Percentiles rank a stretch among this genome's conserved stretches.
phyloP scores from a whole-genome alignment of 2,888 invertebrate genomes.

The Tholera decimalis region DNA sequence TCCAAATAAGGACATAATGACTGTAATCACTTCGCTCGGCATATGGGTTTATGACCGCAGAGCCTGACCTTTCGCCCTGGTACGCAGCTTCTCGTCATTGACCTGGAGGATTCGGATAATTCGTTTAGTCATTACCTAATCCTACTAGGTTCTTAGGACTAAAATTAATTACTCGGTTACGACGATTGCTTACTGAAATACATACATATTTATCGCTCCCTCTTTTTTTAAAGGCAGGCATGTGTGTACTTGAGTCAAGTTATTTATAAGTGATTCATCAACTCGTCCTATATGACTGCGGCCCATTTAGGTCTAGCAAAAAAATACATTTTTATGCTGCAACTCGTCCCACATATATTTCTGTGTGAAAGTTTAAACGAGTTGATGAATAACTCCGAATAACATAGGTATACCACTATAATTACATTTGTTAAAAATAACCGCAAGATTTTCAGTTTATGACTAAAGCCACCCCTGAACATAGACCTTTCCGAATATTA shows the following conservation, averaged over 20 bases:
- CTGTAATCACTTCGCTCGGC: conserved; percentile 41
- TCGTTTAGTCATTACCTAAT: conserved; percentile 13
- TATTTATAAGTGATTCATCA: too few relatives aligned
- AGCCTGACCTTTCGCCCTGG: conserved; percentile 42
- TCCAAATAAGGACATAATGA: conserved; percentile 51
- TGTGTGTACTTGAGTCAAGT: background rate
- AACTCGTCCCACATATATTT: too few relatives aligned
- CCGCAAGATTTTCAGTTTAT: background rate
- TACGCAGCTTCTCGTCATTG: conserved; percentile 44
- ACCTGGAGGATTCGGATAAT: conserved; percentile 35
- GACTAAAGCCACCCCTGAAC: background rate
- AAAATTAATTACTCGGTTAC: conserved; percentile 2
- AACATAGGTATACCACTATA: too few relatives aligned
- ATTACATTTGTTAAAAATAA: background rate
- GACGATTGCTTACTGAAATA: background rate
- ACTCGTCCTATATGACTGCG: too few relatives aligned
- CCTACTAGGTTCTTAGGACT: background rate
- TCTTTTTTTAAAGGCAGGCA: background rate
- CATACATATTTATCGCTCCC: background rate
- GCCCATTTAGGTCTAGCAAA: too few relatives aligned
- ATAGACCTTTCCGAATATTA: background rate
- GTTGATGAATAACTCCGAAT: too few relatives aligned
- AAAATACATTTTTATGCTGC: too few relatives aligned
- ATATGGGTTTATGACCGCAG: conserved; percentile 48
- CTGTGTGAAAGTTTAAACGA: too few relatives aligned